A percentile compares a stretch with the other conserved stretches of the same genome.
Conservation (phyloP, 2,113 vertebrate species). For the Halcyon malimbica region DNA sequence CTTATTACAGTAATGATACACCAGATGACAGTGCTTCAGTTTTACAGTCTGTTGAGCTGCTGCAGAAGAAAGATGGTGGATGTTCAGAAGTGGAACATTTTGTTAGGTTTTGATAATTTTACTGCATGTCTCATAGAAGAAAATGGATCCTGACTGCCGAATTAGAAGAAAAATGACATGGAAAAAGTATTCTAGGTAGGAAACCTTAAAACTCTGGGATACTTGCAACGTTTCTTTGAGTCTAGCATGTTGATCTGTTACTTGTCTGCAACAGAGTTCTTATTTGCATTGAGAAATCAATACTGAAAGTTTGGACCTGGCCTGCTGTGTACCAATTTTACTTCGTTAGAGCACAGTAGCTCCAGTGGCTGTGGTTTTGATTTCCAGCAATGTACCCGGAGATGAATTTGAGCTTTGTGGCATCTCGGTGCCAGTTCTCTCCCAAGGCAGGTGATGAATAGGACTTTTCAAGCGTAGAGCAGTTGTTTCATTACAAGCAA, state of each 20-base stretch:
- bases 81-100: background rate
- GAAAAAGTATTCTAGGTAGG: background rate
- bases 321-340: background rate
- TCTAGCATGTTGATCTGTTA: background rate
- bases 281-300: background rate
- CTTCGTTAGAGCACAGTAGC: background rate
- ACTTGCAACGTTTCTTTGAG: background rate
- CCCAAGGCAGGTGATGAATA: background rate
- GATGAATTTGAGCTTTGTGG: background rate
- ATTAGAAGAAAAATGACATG: background rate
- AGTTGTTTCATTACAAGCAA: slow-evolving; percentile 2
- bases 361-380: background rate
- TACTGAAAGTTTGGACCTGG: background rate
- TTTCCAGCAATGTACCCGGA: background rate
- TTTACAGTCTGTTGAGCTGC: slow-evolving; percentile 14
- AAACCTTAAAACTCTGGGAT: background rate
- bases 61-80: background rate
- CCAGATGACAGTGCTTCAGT: slow-evolving; percentile 16
- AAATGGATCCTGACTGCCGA: background rate
- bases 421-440: background rate
- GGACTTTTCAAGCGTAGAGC: background rate
- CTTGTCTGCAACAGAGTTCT: background rate
- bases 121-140: background rate
- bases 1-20: slow-evolving; percentile 39
- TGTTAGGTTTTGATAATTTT: slow-evolving; percentile 38